Evolutionary conservation across 2,797 vertebrate species (phyloP).

Genomic region (Anguilla anguilla): DNA sequence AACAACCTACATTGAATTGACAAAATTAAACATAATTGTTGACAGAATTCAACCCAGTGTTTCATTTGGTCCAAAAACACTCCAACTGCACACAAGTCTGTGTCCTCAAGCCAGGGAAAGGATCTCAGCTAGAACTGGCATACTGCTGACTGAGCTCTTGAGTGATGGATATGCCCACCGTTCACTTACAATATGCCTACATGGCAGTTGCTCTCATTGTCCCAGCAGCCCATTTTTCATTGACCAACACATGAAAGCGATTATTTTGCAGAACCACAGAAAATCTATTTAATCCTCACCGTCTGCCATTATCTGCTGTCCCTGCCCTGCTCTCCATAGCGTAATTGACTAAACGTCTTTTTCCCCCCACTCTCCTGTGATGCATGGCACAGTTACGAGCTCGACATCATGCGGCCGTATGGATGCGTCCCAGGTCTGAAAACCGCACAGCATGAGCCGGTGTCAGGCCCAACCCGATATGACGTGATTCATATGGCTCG

Average conservation of each 20-base stretch:
- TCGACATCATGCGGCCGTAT: background rate
- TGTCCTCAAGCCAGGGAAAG: no score
- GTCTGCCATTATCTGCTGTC: background rate
- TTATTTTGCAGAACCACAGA: background rate
- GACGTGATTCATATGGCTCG: background rate
- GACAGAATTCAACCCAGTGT: background rate
- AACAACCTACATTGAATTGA: background rate
- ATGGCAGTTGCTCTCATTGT: background rate
- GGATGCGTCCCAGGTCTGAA: background rate
- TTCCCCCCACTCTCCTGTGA: background rate
- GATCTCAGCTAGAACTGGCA: background rate
- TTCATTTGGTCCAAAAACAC: background rate
- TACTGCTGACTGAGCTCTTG: background rate
- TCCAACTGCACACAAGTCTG: background rate
- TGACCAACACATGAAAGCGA: constrained; percentile 15
- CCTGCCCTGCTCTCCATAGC: background rate
- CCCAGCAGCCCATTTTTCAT: background rate
- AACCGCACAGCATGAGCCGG: background rate
- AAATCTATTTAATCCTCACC: constrained; percentile 4
- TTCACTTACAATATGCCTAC: background rate
- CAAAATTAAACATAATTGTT: background rate
- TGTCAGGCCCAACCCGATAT: background rate
- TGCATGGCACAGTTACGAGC: background rate
- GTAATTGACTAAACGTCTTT: background rate
- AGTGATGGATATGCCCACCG: background rate